phyloP scores from a whole-genome alignment of 1,140 invertebrate genomes.

The Andrena cerasifolii region DNA sequence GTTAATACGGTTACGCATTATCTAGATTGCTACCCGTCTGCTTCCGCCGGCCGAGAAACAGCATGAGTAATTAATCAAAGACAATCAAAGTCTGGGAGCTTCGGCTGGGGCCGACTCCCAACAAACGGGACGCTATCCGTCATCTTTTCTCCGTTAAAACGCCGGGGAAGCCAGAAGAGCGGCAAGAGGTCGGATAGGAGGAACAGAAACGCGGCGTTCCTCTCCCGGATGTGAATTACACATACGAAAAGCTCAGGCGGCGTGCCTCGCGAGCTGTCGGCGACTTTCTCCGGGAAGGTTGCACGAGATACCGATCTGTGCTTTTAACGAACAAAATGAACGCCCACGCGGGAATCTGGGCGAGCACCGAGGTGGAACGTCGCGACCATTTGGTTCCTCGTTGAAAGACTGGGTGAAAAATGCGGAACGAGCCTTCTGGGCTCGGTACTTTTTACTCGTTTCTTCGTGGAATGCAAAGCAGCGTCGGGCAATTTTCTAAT shows the following conservation, averaged over 20 bases:
- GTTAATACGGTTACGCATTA: conserved; percentile 80
- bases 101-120: conserved; percentile 70
- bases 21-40: conserved; percentile 77
- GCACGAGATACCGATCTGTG: conserved; percentile 5
- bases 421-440: too few species aligned
- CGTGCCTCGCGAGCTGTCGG: background rate
- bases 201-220: conserved; percentile 16
- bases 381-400: too few species aligned
- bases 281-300: conserved; percentile 42
- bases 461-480: conserved; percentile 18
- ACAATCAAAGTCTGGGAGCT: conserved; percentile 82
- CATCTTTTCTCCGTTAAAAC: conserved; percentile 66
- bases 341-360: conserved; percentile 25
- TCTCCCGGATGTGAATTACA: conserved; percentile 55
- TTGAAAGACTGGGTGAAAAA: too few species aligned
- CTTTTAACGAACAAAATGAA: conserved; percentile 40
- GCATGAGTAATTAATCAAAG: conserved; percentile 80
- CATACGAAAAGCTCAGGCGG: conserved; percentile 50
- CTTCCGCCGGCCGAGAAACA: conserved; percentile 76
- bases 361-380: too few species aligned
- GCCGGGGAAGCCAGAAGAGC: conserved; percentile 30
- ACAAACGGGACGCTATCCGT: conserved; percentile 71
- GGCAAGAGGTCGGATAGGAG: background rate
- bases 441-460: too few species aligned
- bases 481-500: conserved; percentile 38